These are phyloP conservation scores for Trachymyrmex septentrionalis DNA, from an alignment of 1,140 invertebrate species.

Conservation along the genomic window DNA sequence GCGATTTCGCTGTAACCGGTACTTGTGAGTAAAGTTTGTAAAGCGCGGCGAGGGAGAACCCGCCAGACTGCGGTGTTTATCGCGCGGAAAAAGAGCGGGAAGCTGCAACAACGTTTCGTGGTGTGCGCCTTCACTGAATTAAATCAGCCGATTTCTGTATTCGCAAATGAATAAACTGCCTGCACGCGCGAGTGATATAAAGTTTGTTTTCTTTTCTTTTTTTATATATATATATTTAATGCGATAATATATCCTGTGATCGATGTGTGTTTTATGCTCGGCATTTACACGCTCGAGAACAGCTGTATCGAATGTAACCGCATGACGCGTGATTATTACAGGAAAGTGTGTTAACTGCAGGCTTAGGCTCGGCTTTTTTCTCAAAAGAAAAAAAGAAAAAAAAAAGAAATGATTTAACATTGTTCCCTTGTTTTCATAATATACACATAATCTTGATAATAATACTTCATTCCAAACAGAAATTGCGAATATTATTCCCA, in stretches of 20 bases:
- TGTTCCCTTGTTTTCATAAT: background rate
- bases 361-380: background rate
- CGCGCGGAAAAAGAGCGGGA: constrained; percentile 69
- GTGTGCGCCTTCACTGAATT: constrained; percentile 22
- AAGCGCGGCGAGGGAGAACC: constrained; percentile 53
- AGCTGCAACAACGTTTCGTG: constrained; percentile 54
- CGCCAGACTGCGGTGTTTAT: constrained; percentile 49
- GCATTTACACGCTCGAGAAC: constrained; percentile 23
- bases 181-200: background rate
- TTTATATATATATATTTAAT: constrained; percentile 34
- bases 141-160: constrained; percentile 32
- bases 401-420: constrained; percentile 34
- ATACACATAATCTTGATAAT: background rate
- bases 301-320: constrained; percentile 16
- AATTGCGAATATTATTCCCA: constrained; percentile 13
- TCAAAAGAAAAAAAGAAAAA: no score
- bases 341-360: constrained; percentile 20
- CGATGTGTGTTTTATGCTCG: constrained; percentile 38
- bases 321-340: constrained; percentile 36
- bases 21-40: constrained; percentile 51
- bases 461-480: constrained; percentile 3
- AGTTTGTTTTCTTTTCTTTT: background rate
- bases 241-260: constrained; percentile 37
- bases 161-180: background rate
- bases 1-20: constrained; percentile 51